A percentile compares a stretch with the other conserved stretches of the same genome.
These are phyloP conservation scores for Rhegmatorhina hoffmannsi DNA, from an alignment of 2,113 vertebrate genomes.

Conservation along the genomic window DNA sequence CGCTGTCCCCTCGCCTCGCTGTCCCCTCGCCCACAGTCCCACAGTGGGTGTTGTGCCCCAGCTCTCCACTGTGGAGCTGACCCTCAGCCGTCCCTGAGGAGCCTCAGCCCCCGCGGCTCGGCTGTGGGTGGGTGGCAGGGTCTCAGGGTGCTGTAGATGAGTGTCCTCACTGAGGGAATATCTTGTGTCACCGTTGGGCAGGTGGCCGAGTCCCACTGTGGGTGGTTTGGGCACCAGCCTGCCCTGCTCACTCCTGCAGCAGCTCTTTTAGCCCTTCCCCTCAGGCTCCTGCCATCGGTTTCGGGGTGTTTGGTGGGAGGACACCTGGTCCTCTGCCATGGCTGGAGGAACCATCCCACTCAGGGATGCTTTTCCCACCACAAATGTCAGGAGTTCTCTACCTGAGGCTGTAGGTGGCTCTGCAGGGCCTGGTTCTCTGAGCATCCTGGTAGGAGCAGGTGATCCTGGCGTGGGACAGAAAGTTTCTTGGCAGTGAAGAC, in stretches of 20 bases:
- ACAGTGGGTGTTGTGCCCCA: fast-evolving
- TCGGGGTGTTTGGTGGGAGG: background rate
- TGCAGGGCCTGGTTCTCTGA: background rate
- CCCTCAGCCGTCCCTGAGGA: background rate
- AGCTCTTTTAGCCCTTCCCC: background rate
- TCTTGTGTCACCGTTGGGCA: background rate
- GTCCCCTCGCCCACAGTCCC: fast-evolving
- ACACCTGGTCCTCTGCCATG: fast-evolving
- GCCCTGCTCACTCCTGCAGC: background rate
- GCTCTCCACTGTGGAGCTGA: background rate
- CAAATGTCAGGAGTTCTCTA: background rate
- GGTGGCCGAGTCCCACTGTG: fast-evolving
- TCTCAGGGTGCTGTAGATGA: background rate
- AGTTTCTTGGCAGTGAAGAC: background rate
- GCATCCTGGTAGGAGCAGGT: background rate
- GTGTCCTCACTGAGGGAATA: fast-evolving
- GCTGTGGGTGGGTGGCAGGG: fast-evolving
- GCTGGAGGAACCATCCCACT: fast-evolving
- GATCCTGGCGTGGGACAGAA: background rate
- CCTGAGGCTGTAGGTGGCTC: background rate
- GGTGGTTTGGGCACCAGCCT: background rate
- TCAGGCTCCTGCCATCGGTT: fast-evolving
- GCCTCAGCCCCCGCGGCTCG: fast-evolving
- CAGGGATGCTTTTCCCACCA: background rate
- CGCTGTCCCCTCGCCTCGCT: background rate